Conservation (phyloP, 2,797 vertebrate genomes). For the Neostethus bicornis region DNA sequence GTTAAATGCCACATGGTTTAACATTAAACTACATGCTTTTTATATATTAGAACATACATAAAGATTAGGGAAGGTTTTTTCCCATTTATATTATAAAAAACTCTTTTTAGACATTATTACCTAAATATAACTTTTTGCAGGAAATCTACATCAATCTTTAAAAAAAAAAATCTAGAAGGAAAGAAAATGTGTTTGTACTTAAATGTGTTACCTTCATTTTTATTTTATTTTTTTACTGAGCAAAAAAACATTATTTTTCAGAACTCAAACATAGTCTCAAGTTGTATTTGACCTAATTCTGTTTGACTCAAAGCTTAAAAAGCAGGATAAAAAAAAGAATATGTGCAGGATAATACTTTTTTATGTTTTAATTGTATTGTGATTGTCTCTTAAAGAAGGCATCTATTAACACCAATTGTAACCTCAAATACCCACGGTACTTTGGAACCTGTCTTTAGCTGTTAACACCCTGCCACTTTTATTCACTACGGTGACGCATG, state of each 20-base stretch:
- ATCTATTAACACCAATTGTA: conserved; percentile 79
- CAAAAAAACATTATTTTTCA: neutral
- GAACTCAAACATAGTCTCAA: neutral
- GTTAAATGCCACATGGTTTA: too few relatives aligned
- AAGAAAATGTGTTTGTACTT: too few relatives aligned
- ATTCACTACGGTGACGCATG: conserved; percentile 56
- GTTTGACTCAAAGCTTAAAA: conserved; percentile 15
- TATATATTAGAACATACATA: too few relatives aligned
- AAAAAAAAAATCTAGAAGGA: too few relatives aligned
- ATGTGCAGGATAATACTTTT: conserved; percentile 2
- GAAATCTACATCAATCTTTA: too few relatives aligned
- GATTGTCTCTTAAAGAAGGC: conserved; percentile 70
- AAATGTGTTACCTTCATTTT: too few relatives aligned
- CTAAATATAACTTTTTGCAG: too few relatives aligned
- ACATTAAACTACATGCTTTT: too few relatives aligned
- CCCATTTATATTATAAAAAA: too few relatives aligned
- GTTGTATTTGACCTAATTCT: conserved; percentile 7
- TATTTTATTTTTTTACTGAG: neutral
- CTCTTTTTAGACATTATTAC: too few relatives aligned
- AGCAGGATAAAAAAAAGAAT: conserved; percentile 16
- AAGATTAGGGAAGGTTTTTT: too few relatives aligned
- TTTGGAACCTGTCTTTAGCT: conserved; percentile 65
- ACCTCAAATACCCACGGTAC: conserved; percentile 58
- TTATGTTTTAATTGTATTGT: conserved; percentile 54
- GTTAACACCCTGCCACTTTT: conserved; percentile 69